Evolutionary conservation across 2,113 vertebrate genomes (phyloP).

Genomic region (Hemiprocne comata): DNA sequence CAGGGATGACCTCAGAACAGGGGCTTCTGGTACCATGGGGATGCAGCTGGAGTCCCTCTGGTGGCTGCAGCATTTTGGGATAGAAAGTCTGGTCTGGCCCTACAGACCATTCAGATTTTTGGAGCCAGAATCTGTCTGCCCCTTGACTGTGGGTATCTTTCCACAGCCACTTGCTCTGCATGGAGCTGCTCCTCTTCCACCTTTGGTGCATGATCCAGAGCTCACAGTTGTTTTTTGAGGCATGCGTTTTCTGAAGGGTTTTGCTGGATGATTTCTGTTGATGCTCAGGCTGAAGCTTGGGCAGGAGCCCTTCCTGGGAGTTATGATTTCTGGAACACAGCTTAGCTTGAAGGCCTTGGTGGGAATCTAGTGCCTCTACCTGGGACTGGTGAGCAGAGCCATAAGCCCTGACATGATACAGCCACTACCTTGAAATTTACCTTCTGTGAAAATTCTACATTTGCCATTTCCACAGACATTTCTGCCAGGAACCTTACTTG

Average conservation of each 20-base stretch:
- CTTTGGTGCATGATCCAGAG: not conserved
- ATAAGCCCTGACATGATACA: not conserved
- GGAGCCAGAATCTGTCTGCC: not conserved
- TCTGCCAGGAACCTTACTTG: conserved; percentile 42
- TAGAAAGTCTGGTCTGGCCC: not conserved
- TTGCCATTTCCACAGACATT: conserved; percentile 30
- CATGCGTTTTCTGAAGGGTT: not conserved
- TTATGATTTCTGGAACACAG: not conserved
- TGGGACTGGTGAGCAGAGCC: not conserved
- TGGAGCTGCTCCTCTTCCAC: not conserved
- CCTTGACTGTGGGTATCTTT: not conserved
- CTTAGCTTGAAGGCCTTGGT: not conserved
- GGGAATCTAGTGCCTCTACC: not conserved
- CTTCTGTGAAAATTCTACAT: conserved; percentile 3
- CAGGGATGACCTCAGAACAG: not conserved
- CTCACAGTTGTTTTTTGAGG: not conserved
- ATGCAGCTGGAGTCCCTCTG: not conserved
- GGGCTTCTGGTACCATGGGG: rapidly evolving
- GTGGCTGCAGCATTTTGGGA: not conserved
- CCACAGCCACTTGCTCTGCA: not conserved
- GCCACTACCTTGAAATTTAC: not conserved
- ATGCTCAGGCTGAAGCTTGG: not conserved
- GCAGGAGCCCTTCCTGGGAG: not conserved
- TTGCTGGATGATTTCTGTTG: not conserved
- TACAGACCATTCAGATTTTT: rapidly evolving